Percentiles rank a stretch among this genome's conserved stretches.
phyloP scores from a whole-genome alignment of 2,113 vertebrate genomes.

The Opisthocomus hoazin region DNA sequence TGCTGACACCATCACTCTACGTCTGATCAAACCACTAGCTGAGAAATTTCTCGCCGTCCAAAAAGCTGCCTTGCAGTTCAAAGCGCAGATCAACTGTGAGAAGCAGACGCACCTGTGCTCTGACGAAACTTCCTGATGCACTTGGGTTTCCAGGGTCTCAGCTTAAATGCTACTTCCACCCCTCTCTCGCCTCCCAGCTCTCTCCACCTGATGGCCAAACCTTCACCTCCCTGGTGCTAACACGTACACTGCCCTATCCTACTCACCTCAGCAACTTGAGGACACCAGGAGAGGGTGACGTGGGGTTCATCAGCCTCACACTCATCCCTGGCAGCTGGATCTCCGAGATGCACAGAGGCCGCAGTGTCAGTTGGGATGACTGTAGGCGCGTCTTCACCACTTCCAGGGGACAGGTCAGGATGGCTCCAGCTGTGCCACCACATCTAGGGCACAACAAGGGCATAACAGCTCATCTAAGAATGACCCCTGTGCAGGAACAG shows the following conservation, averaged over 20 bases:
- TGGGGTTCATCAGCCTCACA: conserved; percentile 25
- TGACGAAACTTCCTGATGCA: not conserved
- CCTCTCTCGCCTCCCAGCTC: not conserved
- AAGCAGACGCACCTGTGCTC: not conserved
- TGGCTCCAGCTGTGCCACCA: conserved; percentile 64
- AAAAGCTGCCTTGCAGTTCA: not conserved
- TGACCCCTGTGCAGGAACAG: not conserved
- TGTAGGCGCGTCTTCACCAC: conserved; percentile 69
- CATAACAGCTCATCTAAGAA: not conserved
- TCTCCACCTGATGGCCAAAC: not conserved
- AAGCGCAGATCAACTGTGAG: not conserved
- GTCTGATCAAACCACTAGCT: not conserved
- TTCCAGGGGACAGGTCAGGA: conserved; percentile 69
- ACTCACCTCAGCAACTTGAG: conserved; percentile 59
- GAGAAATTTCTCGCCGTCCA: not conserved
- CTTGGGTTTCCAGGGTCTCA: not conserved
- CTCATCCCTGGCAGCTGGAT: conserved; percentile 44
- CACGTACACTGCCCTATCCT: too few relatives aligned
- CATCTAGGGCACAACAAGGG: conserved; percentile 20
- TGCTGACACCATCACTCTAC: not conserved
- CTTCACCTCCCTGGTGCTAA: not conserved
- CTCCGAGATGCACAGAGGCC: conserved; percentile 44
- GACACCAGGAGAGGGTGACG: conserved; percentile 18
- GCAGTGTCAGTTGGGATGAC: conserved; percentile 43
- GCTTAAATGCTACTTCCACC: not conserved